Evolutionary conservation across 2,888 invertebrate genomes (phyloP).

Genomic region (Pollenia griseotomentosa): DNA sequence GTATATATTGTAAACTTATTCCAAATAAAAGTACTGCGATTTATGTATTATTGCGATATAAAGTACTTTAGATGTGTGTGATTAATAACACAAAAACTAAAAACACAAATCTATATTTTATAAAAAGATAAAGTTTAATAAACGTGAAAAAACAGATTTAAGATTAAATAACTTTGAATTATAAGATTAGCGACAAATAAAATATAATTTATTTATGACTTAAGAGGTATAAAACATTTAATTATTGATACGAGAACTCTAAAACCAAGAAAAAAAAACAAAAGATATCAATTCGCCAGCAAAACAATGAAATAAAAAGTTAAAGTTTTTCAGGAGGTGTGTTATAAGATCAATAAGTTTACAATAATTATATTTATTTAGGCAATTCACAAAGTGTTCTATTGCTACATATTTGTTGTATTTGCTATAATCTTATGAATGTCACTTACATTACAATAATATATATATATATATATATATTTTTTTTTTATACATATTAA

Average conservation of each 20-base stretch:
- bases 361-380: no score
- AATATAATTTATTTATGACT: conserved; percentile 15
- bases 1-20: background rate
- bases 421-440: no score
- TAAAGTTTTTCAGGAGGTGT: background rate
- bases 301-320: background rate
- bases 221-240: background rate
- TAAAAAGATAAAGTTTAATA: conserved; percentile 53
- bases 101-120: background rate
- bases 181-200: conserved; percentile 21
- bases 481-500: background rate
- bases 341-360: background rate
- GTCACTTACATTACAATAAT: no score
- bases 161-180: conserved; percentile 46
- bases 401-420: no score
- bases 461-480: background rate
- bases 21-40: conserved; percentile 48
- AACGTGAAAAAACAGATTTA: conserved; percentile 58
- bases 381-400: no score
- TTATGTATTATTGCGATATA: background rate
- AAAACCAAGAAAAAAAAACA: background rate
- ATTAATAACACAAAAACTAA: background rate
- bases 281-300: no score
- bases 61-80: conserved; percentile 30
- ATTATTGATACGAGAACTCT: background rate